Base-by-base conservation (phyloP, 2,797 vertebrate species). In the Menidia menidia region DNA sequence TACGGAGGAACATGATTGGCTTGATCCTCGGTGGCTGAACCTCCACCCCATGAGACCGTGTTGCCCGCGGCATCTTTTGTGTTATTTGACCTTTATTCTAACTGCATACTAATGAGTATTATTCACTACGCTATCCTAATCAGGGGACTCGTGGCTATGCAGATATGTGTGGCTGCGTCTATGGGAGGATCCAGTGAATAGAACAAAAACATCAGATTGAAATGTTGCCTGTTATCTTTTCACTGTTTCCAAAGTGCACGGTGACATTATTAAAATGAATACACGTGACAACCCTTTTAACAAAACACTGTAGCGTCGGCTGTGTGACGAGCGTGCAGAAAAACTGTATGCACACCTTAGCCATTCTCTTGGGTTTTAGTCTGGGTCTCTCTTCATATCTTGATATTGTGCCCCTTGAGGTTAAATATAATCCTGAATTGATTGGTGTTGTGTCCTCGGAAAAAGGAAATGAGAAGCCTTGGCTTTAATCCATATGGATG, bases 51-150 rank as follows among this genome's bases (percentile, higher is more conserved):
- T 71, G 69, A 64, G 62, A 54, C 41, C 68, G 39, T 33, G 30
- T 61, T 3, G 35, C 67, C 71, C 52, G 41, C 51, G 73, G 80
- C 71, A 25, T 56, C 54, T 39, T 32, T 14, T 4, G 5, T 64
- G 71, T 71, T 41, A 67, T 70, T 44, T 79, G 53, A 79, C 82
- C 69, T 87, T 87, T 78, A 62, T 71, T 77, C 69, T 72, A 5
- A 32, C 39, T 47, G 51, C 65, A 77, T 84, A 47, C 57, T 67
- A 74, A 79, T 74, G 60, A 74, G 33, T 64, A 64, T 13, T 58
- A 12, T 55, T 41, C 16, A 9, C 14, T 42, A 68, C 48, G 32
- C 9, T 51, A 15, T 56, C 12, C 55, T 15, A 41, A 45, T n/a
- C 10, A 25, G 25, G 15, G 6, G 60, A 10, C 42, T 63, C 16